Evolutionary conservation across 2,888 invertebrate species (phyloP).

Genomic region (Drosophila kanekoi): DNA sequence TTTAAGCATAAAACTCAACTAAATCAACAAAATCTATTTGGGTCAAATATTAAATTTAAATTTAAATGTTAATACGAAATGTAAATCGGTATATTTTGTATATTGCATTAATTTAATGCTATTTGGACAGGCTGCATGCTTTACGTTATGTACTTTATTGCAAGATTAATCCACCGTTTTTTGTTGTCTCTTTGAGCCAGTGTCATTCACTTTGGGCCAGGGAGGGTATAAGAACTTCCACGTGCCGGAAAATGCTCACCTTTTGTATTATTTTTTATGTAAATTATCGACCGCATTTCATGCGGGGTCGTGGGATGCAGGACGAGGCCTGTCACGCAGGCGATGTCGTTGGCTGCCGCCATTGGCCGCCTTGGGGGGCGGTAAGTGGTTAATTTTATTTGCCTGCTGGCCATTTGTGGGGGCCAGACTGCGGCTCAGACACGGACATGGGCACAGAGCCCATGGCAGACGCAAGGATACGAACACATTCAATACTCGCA

Average conservation of each 20-base stretch:
- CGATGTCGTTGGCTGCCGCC: slow-evolving; percentile 19
- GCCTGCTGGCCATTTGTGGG: slow-evolving; percentile 73
- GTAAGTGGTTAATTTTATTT: slow-evolving; percentile 78
- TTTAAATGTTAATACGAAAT: no score
- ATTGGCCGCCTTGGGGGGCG: slow-evolving; percentile 51
- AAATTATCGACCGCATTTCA: slow-evolving; percentile 74
- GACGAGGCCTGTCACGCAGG: slow-evolving; percentile 61
- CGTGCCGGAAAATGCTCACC: slow-evolving; percentile 32
- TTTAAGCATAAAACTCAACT: no score
- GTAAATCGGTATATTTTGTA: no score
- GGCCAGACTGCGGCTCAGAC: slow-evolving; percentile 4
- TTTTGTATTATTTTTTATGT: slow-evolving; percentile 67
- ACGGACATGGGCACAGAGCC: background rate
- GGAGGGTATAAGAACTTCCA: slow-evolving; percentile 24
- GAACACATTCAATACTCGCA: slow-evolving; percentile 16
- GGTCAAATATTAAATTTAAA: no score
- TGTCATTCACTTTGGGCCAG: slow-evolving; percentile 32
- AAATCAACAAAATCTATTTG: no score
- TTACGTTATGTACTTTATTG: background rate
- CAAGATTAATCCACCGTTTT: slow-evolving; percentile 11
- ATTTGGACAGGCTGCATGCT: no score
- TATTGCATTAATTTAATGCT: no score
- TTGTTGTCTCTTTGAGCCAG: slow-evolving; percentile 8
- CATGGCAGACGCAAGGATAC: slow-evolving; percentile 28
- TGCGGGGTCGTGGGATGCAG: slow-evolving; percentile 18